phyloP scores from a whole-genome alignment of 2,888 invertebrate genomes.

The Trachelus troglodyta region DNA sequence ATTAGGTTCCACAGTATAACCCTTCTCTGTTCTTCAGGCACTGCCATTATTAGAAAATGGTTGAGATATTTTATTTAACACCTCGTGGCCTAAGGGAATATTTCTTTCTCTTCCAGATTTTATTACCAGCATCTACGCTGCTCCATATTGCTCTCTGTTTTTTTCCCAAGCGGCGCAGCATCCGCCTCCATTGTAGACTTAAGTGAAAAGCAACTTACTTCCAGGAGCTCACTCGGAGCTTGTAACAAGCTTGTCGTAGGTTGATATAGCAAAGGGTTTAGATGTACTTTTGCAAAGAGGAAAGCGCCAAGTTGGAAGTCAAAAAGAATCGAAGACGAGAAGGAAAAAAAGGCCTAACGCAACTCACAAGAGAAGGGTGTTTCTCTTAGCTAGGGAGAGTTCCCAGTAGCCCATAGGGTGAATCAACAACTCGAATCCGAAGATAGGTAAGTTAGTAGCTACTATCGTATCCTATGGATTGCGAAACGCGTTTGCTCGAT shows the following conservation, averaged over 20 bases:
- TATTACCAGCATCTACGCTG: background rate
- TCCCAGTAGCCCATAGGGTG: background rate
- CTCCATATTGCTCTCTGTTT: background rate
- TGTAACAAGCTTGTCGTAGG: background rate
- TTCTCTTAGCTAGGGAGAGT: background rate
- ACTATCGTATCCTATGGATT: background rate
- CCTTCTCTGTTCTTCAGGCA: background rate
- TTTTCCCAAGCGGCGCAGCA: background rate
- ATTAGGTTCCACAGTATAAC: background rate
- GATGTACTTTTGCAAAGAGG: background rate
- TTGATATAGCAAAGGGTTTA: background rate
- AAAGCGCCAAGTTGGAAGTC: background rate
- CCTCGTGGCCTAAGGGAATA: background rate
- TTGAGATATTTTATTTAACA: background rate
- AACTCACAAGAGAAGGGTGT: background rate
- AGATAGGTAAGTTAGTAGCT: background rate
- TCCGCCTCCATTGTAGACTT: conserved; percentile 1
- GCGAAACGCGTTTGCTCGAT: background rate
- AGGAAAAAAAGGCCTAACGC: background rate
- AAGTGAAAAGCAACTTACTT: conserved; percentile 5
- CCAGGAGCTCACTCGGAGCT: background rate
- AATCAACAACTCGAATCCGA: background rate
- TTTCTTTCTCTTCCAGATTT: background rate
- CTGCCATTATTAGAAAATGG: background rate
- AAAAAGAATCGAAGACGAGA: background rate